Conservation (phyloP, 2,113 vertebrate genomes). For the Neopipo cinnamomea region DNA sequence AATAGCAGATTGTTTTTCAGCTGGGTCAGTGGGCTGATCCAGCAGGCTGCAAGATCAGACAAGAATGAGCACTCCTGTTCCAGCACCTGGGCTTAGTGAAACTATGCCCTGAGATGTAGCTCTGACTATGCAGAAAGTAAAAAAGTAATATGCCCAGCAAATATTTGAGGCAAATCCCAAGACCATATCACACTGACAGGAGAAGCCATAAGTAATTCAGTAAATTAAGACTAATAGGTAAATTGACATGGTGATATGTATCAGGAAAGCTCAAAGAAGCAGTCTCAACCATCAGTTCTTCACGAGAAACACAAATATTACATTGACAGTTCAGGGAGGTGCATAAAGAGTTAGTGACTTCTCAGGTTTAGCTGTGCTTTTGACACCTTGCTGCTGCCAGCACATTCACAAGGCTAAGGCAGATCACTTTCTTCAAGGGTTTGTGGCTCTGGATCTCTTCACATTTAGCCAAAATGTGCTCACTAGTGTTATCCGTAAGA, state of each 20-base stretch:
- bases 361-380: not conserved
- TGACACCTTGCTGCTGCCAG: not conserved
- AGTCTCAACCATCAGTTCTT: not conserved
- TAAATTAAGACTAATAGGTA: not conserved
- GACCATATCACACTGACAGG: not conserved
- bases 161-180: not conserved
- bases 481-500: not conserved
- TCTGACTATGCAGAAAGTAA: not conserved
- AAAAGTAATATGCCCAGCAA: not conserved
- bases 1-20: slow-evolving; percentile 19
- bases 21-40: slow-evolving; percentile 22
- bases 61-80: not conserved
- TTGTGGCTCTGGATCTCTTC: not conserved
- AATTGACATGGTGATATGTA: not conserved
- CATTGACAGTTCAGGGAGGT: not conserved
- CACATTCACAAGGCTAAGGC: not conserved
- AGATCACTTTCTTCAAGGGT: not conserved
- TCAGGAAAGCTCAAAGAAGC: not conserved
- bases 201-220: not conserved
- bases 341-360: not conserved
- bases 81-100: not conserved
- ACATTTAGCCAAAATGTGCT: not conserved
- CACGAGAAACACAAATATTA: not conserved
- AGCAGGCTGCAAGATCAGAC: not conserved
- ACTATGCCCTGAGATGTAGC: not conserved